Conservation (phyloP, 2,797 vertebrate genomes). For the Coregonus ussuriensis region DNA sequence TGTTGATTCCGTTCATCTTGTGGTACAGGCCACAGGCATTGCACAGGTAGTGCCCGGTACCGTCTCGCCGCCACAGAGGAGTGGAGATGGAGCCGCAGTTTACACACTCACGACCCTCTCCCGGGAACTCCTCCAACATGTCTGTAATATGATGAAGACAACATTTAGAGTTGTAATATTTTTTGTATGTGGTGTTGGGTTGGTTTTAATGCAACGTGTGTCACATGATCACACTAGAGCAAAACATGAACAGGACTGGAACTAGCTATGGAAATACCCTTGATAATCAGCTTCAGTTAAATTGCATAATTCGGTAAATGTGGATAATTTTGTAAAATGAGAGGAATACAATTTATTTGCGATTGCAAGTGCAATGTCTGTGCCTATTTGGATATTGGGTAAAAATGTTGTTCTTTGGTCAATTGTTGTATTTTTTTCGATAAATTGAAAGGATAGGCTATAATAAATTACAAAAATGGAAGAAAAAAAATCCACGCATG, state of each 20-base stretch:
- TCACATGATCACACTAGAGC: background rate
- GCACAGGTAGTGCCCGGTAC: constrained; percentile 96
- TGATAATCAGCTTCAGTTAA: background rate
- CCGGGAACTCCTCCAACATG: constrained; percentile 84
- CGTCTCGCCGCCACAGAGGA: constrained; percentile 94
- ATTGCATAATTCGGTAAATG: background rate
- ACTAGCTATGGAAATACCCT: background rate
- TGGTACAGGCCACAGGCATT: constrained; percentile 99
- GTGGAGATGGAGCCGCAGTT: constrained; percentile 98
- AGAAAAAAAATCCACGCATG: background rate
- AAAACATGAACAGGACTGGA: background rate
- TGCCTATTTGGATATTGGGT: background rate
- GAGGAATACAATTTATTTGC: background rate
- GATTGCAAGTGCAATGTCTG: background rate
- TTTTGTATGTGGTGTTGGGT: background rate
- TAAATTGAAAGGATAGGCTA: background rate
- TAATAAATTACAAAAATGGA: background rate
- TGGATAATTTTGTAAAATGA: background rate
- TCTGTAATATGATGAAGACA: constrained; percentile 63
- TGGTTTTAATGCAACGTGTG: background rate
- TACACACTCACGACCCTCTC: constrained; percentile 93
- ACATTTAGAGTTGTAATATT: background rate
- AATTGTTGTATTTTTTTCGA: background rate
- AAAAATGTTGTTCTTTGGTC: too few relatives aligned
- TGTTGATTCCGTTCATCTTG: constrained; percentile 98